Conservation (phyloP, 1,140 invertebrate species). For the Lucilia cuprina region DNA sequence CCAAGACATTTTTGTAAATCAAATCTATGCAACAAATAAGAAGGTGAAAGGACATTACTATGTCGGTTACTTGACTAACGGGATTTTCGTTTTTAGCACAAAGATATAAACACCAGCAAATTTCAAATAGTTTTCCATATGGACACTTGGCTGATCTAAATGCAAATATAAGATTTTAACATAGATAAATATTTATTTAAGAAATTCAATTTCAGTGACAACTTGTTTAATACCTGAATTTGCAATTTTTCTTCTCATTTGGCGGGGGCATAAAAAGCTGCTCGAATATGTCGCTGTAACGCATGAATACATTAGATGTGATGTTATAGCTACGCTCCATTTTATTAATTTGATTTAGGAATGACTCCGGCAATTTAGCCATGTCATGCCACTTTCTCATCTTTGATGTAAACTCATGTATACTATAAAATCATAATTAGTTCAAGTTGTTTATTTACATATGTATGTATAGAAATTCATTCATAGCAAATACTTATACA, state of each 20-base stretch:
- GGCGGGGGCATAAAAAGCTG: slow-evolving; percentile 76
- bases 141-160: slow-evolving; percentile 73
- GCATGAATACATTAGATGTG: slow-evolving; percentile 92
- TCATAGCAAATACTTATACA: neutral
- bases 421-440: slow-evolving; percentile 63
- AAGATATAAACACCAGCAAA: slow-evolving; percentile 92
- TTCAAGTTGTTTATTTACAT: no score
- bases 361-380: slow-evolving; percentile 85
- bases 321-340: slow-evolving; percentile 94
- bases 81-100: slow-evolving; percentile 87
- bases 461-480: no score
- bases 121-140: slow-evolving; percentile 85
- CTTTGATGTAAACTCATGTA: slow-evolving; percentile 95
- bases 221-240: slow-evolving; percentile 66
- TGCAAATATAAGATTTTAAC: slow-evolving; percentile 38
- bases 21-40: slow-evolving; percentile 90
- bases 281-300: slow-evolving; percentile 88
- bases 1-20: slow-evolving; percentile 85
- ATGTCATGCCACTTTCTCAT: slow-evolving; percentile 96
- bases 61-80: slow-evolving; percentile 81
- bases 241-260: slow-evolving; percentile 74
- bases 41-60: slow-evolving; percentile 94
- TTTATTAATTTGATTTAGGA: slow-evolving; percentile 83
- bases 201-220: neutral
- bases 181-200: neutral